Evolutionary conservation across 2,113 vertebrate genomes (phyloP).

Genomic region (Petaurus breviceps): DNA sequence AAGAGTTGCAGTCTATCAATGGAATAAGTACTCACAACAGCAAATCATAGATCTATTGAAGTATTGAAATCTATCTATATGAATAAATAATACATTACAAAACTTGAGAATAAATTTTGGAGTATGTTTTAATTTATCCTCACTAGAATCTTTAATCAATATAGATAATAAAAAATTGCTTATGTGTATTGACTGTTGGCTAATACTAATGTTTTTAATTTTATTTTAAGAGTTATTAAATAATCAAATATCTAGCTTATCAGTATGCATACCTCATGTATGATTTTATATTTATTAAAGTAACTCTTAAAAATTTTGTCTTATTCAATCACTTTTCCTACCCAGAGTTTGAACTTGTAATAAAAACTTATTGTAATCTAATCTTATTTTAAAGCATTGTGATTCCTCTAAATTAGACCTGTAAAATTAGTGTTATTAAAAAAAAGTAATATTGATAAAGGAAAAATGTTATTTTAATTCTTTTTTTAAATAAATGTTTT

Average conservation of each 20-base stretch:
- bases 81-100: neutral
- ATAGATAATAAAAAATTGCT: neutral
- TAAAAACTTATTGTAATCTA: constrained; percentile 47
- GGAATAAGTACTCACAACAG: neutral
- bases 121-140: neutral
- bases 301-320: neutral
- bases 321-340: constrained; percentile 21
- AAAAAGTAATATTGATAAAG: neutral
- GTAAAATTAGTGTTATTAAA: neutral
- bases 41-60: neutral
- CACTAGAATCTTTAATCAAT: neutral
- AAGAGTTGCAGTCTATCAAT: neutral
- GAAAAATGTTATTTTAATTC: constrained; percentile 7
- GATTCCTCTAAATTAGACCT: neutral
- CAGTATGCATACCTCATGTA: neutral
- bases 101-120: neutral
- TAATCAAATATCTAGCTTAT: neutral
- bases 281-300: constrained; percentile 20
- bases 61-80: neutral
- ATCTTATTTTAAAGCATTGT: constrained; percentile 49
- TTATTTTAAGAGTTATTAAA: neutral
- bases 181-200: neutral
- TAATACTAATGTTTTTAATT: neutral
- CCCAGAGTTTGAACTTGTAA: constrained; percentile 30
- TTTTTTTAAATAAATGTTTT: constrained; percentile 19